Conservation (phyloP, 2,888 invertebrate genomes). For the Agriopis aurantiaria region DNA sequence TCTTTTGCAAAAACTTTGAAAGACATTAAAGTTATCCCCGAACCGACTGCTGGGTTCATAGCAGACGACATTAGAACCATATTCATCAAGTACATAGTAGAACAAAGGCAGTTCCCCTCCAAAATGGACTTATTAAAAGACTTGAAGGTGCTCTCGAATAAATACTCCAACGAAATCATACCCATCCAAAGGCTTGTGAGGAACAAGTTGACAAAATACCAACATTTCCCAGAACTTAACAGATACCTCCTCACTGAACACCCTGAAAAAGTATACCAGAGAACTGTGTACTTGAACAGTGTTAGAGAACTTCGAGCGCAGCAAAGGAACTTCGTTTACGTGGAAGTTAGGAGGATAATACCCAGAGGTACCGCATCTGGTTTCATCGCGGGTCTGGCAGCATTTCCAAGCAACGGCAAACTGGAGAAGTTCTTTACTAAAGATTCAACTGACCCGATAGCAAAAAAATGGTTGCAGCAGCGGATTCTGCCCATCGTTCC, state of each 20-base stretch:
- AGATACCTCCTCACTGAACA: slow-evolving; percentile 37
- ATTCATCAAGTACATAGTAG: slow-evolving; percentile 29
- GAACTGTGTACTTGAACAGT: slow-evolving; percentile 36
- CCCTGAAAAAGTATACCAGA: slow-evolving; percentile 30
- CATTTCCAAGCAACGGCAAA: slow-evolving; percentile 5
- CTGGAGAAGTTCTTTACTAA: slow-evolving; percentile 29
- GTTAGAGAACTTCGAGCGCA: slow-evolving; percentile 23
- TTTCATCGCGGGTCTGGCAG: slow-evolving; percentile 31
- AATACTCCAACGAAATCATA: slow-evolving; percentile 20
- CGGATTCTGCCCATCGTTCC: slow-evolving; percentile 22
- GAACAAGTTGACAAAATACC: slow-evolving; percentile 36
- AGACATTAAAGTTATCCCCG: slow-evolving; percentile 19
- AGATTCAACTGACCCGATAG: slow-evolving; percentile 16
- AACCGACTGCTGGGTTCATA: not conserved
- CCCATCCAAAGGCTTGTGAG: slow-evolving; percentile 30
- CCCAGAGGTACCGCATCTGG: not conserved
- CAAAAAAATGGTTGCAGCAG: slow-evolving; percentile 34
- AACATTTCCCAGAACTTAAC: slow-evolving; percentile 29
- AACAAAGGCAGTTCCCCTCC: slow-evolving; percentile 28
- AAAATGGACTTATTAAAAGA: slow-evolving; percentile 25
- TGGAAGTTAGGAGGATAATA: slow-evolving; percentile 18
- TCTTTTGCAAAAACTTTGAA: slow-evolving; percentile 27
- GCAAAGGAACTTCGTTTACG: slow-evolving; percentile 28
- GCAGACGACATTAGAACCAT: slow-evolving; percentile 30
- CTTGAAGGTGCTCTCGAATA: not conserved